Percentiles rank a stretch among this genome's conserved stretches.
phyloP scores from a whole-genome alignment of 2,888 invertebrate species.

The Apomyelois bistriatella region DNA sequence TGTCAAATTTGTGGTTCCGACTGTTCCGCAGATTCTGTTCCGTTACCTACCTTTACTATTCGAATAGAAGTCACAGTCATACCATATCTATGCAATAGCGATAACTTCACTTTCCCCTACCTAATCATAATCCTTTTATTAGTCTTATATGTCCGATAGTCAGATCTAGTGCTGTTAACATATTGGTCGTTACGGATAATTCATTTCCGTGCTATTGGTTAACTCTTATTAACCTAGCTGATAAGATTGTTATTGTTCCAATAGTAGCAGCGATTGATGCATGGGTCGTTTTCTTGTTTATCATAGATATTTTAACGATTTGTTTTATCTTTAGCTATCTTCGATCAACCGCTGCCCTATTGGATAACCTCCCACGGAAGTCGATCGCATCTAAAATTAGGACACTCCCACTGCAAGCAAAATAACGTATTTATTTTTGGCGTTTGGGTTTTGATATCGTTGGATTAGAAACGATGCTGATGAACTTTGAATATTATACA shows the following conservation, averaged over 20 bases:
- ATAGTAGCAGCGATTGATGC: not conserved
- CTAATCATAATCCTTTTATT: not conserved
- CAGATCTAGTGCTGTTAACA: not conserved
- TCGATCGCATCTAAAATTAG: conserved; percentile 5
- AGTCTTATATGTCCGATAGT: no score
- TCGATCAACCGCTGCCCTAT: conserved; percentile 2
- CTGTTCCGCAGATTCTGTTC: no score
- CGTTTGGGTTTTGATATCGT: conserved; percentile 4
- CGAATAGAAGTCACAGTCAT: not conserved
- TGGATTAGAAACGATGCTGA: conserved; percentile 5
- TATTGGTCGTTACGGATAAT: not conserved
- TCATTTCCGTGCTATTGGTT: not conserved
- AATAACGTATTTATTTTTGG: conserved; percentile 5
- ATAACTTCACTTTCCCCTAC: not conserved
- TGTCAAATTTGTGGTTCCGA: no score
- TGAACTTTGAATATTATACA: no score
- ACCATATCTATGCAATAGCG: not conserved
- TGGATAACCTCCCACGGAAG: conserved; percentile 9
- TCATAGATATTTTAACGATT: not conserved
- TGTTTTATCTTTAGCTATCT: not conserved
- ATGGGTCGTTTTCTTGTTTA: not conserved
- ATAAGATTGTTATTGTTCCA: conserved; percentile 6
- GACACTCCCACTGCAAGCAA: conserved; percentile 4
- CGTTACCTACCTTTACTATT: no score
- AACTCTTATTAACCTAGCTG: not conserved